Evolutionary conservation across 2,888 invertebrate species (phyloP).

Genomic region (Oscheius sp.): DNA sequence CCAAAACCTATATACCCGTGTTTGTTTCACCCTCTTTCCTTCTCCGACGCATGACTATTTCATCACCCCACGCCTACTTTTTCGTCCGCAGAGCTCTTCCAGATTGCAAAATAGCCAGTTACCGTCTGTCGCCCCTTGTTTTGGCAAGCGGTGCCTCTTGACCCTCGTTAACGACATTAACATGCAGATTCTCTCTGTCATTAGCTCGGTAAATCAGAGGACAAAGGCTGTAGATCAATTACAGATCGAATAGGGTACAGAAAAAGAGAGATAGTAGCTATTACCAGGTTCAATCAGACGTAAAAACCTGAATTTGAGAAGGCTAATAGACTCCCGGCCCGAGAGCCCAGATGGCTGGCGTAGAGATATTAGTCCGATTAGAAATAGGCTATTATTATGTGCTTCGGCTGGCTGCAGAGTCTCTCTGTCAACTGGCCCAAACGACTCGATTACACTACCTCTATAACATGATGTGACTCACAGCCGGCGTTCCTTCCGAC

Average conservation of each 20-base stretch:
- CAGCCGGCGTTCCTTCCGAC: conserved; percentile 2
- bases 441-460: no score
- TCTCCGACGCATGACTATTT: conserved; percentile 10
- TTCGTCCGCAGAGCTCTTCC: background rate
- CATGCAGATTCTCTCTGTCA: conserved; percentile 27
- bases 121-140: conserved; percentile 19
- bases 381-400: conserved; percentile 26
- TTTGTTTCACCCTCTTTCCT: conserved; percentile 1
- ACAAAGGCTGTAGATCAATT: background rate
- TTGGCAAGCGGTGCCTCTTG: conserved; percentile 27
- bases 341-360: conserved; percentile 12
- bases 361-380: conserved; percentile 28
- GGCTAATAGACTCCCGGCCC: background rate
- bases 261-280: conserved; percentile 20
- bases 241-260: background rate
- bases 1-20: background rate
- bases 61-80: background rate
- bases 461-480: no score
- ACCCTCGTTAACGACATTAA: conserved; percentile 33
- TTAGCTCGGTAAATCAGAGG: conserved; percentile 6
- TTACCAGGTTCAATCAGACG: conserved; percentile 21
- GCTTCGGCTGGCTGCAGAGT: no score
- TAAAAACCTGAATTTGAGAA: conserved; percentile 15
- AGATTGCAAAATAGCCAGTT: background rate
- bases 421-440: no score